A percentile compares a stretch with the other conserved stretches of the same genome.
phyloP scores from a whole-genome alignment of 2,797 vertebrate species.

The Alcedo quadribrachys region DNA sequence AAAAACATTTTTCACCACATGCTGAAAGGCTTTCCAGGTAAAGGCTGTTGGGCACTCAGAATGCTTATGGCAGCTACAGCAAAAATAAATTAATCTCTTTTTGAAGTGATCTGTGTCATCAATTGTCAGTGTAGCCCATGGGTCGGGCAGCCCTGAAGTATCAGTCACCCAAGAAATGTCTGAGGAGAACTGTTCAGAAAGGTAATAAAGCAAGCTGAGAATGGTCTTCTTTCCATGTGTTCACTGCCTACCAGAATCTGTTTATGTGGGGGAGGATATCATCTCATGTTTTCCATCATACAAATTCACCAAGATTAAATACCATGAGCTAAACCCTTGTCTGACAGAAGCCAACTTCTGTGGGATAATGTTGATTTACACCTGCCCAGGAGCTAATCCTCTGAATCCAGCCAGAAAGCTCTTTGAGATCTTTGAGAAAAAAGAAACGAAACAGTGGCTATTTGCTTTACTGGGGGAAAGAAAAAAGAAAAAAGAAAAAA shows the following conservation, averaged over 20 bases:
- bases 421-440: neutral
- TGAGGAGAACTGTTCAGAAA: neutral
- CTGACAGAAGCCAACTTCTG: neutral
- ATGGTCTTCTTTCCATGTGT: neutral
- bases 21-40: neutral
- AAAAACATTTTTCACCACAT: neutral
- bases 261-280: neutral
- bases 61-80: neutral
- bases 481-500: neutral
- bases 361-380: neutral
- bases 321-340: neutral
- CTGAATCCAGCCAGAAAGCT: neutral
- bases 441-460: neutral
- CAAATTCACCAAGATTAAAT: neutral
- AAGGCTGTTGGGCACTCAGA: accelerated
- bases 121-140: neutral
- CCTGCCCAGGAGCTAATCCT: slow-evolving; percentile 2
- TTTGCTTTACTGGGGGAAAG: neutral
- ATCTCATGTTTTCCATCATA: neutral
- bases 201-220: neutral
- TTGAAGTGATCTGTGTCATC: neutral
- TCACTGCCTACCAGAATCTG: neutral
- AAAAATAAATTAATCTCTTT: neutral
- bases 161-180: neutral
- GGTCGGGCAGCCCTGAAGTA: neutral